Percentiles rank a stretch among this genome's conserved stretches.
These are phyloP conservation scores for Nomada fabriciana DNA, from an alignment of 2,888 invertebrate genomes.

Conservation along the genomic window DNA sequence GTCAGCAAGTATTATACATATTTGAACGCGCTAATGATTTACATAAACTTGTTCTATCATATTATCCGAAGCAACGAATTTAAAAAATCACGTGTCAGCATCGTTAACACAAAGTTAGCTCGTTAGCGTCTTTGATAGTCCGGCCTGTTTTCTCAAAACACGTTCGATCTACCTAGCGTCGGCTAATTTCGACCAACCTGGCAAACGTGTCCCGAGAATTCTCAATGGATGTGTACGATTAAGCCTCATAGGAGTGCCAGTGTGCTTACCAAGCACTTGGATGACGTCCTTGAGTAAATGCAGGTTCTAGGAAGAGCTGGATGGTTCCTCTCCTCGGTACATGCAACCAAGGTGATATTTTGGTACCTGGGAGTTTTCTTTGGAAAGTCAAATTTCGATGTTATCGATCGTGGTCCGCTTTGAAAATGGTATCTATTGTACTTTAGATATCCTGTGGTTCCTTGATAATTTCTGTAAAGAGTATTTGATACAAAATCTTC, in stretches of 20 bases:
- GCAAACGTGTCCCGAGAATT: constrained; percentile 46
- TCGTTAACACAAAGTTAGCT: neutral
- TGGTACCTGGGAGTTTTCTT: constrained; percentile 53
- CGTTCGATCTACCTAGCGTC: constrained; percentile 26
- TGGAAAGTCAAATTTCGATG: constrained; percentile 54
- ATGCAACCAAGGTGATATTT: constrained; percentile 24
- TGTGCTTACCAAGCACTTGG: constrained; percentile 75
- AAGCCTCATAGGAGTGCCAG: constrained; percentile 40
- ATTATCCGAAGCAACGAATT: neutral
- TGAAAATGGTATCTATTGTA: neutral
- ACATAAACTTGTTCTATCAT: neutral
- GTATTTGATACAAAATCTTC: too few species aligned
- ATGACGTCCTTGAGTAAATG: constrained; percentile 73
- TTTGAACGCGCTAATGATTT: neutral
- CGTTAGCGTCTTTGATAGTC: neutral
- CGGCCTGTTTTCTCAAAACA: constrained; percentile 32
- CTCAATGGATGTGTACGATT: constrained; percentile 50
- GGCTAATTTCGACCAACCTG: constrained; percentile 42
- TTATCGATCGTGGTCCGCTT: neutral
- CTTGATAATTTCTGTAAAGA: too few species aligned
- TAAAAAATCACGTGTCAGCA: neutral
- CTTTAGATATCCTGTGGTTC: neutral
- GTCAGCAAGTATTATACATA: neutral
- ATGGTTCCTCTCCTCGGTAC: constrained; percentile 60
- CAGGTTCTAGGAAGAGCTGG: constrained; percentile 65